Conservation (phyloP, 2,888 invertebrate genomes). For the Oconnorella tubifera region DNA sequence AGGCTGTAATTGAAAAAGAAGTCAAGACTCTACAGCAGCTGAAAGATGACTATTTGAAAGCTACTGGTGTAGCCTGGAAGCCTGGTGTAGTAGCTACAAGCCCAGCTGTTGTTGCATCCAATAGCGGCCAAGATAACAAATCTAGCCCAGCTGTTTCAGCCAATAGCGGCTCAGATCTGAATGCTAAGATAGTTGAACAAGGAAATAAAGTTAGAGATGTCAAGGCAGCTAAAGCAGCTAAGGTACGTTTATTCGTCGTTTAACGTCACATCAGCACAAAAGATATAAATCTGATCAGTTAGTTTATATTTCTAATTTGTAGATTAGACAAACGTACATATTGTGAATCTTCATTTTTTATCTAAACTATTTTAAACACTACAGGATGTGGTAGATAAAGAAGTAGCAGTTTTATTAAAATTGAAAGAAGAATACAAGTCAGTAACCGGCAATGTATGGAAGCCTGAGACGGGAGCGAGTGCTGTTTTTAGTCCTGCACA, state of each 20-base stretch:
- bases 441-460: slow-evolving; percentile 39
- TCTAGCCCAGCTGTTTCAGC: slow-evolving; percentile 2
- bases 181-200: slow-evolving; percentile 59
- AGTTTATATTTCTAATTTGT: neutral
- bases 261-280: neutral
- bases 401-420: slow-evolving; percentile 39
- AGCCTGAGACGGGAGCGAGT: slow-evolving; percentile 25
- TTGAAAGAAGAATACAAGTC: slow-evolving; percentile 37
- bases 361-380: too few relatives aligned
- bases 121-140: too few relatives aligned
- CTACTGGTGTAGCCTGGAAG: slow-evolving; percentile 67
- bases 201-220: slow-evolving; percentile 69
- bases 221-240: slow-evolving; percentile 58
- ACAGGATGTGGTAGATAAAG: slow-evolving; percentile 31
- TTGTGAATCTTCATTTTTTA: too few relatives aligned
- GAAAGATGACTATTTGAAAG: slow-evolving; percentile 71
- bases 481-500: slow-evolving; percentile 15
- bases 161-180: slow-evolving; percentile 33
- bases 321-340: too few relatives aligned
- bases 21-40: slow-evolving; percentile 65
- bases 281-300: neutral
- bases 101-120: neutral
- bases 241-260: slow-evolving; percentile 32
- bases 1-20: slow-evolving; percentile 44
- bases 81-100: slow-evolving; percentile 44